Evolutionary conservation across 2,888 invertebrate species (phyloP).

Genomic region (Eurytoma californica): DNA sequence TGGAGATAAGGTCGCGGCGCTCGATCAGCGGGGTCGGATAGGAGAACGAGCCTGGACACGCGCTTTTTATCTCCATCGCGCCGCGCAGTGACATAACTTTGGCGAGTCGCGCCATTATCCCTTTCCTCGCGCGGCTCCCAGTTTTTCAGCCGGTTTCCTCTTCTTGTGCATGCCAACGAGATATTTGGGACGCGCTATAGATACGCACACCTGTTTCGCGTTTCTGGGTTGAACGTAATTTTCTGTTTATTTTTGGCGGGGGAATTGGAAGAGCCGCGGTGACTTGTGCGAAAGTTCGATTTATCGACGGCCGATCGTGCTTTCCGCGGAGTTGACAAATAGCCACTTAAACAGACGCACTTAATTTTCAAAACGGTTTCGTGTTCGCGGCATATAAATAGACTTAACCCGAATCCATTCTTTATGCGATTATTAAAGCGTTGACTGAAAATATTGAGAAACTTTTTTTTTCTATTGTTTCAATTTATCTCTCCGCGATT

Average conservation of each 20-base stretch:
- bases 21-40: conserved; percentile 23
- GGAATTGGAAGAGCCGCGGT: no score
- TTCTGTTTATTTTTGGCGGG: no score
- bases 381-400: conserved; percentile 2
- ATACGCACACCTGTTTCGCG: conserved; percentile 20
- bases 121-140: neutral
- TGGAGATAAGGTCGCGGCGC: conserved; percentile 26
- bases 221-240: conserved; percentile 1
- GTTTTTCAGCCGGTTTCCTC: no score
- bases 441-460: neutral
- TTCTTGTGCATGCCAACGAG: neutral
- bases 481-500: neutral
- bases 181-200: neutral
- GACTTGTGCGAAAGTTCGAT: no score
- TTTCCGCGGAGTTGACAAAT: no score
- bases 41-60: neutral
- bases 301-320: no score
- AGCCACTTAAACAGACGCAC: no score
- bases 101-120: conserved; percentile 11
- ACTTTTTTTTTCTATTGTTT: neutral
- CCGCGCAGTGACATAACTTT: conserved; percentile 31
- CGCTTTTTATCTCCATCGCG: conserved; percentile 8
- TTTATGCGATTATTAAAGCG: no score
- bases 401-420: neutral
- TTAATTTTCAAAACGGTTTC: no score